Conservation (phyloP, 2,113 vertebrate species). For the Gnathonemus echidnorhynchus region DNA sequence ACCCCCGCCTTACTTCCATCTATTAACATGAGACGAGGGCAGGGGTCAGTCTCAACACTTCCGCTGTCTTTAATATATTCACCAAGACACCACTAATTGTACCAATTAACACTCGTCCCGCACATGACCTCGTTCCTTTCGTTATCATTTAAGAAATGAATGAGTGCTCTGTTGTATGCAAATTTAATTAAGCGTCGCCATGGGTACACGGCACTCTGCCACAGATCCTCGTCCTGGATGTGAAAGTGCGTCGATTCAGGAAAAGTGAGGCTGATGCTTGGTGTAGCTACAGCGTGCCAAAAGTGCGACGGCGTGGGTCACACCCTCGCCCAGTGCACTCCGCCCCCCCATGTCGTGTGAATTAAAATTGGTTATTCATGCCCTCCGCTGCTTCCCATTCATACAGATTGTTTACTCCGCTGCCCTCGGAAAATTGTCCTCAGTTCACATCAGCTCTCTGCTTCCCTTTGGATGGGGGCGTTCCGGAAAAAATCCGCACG, state of each 20-base stretch:
- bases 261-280: background rate
- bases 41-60: background rate
- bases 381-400: background rate
- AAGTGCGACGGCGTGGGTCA: background rate
- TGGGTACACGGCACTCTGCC: background rate
- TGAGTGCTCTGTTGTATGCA: conserved; percentile 10
- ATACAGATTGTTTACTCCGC: background rate
- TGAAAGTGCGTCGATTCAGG: background rate
- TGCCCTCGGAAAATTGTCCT: background rate
- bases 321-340: background rate
- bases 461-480: background rate
- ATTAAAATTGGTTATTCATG: background rate
- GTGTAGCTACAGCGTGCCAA: background rate
- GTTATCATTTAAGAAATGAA: conserved; percentile 17
- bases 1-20: background rate
- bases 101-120: background rate
- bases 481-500: background rate
- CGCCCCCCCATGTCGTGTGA: background rate
- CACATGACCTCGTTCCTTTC: background rate
- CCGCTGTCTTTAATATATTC: conserved; percentile 8
- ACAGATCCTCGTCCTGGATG: background rate
- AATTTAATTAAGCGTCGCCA: conserved; percentile 16
- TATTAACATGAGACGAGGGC: background rate
- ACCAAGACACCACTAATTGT: conserved; percentile 1
- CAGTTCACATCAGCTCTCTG: background rate